Evolutionary conservation across 2,888 invertebrate species (phyloP).

Genomic region (Platynereis dumerilii): DNA sequence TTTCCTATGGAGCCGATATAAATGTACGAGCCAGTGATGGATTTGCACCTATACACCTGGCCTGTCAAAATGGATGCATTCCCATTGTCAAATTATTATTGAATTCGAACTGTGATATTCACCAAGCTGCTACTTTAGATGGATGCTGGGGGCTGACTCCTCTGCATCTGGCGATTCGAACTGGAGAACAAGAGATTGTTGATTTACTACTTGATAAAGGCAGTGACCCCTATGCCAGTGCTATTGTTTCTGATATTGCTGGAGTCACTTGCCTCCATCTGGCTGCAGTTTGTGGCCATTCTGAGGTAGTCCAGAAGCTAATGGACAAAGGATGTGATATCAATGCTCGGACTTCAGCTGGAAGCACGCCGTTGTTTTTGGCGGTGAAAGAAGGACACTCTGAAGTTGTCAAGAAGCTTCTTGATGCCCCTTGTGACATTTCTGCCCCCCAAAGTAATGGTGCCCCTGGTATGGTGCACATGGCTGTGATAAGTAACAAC

Average conservation of each 20-base stretch:
- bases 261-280: conserved; percentile 33
- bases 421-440: conserved; percentile 32
- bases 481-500: conserved; percentile 33
- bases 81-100: conserved; percentile 26
- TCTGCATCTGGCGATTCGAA: conserved; percentile 35
- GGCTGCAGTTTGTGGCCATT: conserved; percentile 36
- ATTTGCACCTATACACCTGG: conserved; percentile 37
- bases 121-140: conserved; percentile 25
- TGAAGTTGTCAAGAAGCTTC: conserved; percentile 31
- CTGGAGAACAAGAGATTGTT: conserved; percentile 29
- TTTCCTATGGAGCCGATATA: conserved; percentile 31
- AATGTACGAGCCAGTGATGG: conserved; percentile 35
- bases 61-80: conserved; percentile 33
- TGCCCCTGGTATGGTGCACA: conserved; percentile 31
- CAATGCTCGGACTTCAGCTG: conserved; percentile 32
- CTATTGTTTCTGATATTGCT: conserved; percentile 31
- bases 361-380: conserved; percentile 35
- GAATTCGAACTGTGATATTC: conserved; percentile 23
- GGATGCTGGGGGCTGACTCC: conserved; percentile 33
- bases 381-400: conserved; percentile 36
- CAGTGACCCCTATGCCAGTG: conserved; percentile 22
- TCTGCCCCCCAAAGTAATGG: conserved; percentile 20
- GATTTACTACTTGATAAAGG: conserved; percentile 29
- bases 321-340: conserved; percentile 31
- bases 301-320: conserved; percentile 26